phyloP scores from a whole-genome alignment of 2,797 vertebrate genomes.

The Jordanella pulchra region DNA sequence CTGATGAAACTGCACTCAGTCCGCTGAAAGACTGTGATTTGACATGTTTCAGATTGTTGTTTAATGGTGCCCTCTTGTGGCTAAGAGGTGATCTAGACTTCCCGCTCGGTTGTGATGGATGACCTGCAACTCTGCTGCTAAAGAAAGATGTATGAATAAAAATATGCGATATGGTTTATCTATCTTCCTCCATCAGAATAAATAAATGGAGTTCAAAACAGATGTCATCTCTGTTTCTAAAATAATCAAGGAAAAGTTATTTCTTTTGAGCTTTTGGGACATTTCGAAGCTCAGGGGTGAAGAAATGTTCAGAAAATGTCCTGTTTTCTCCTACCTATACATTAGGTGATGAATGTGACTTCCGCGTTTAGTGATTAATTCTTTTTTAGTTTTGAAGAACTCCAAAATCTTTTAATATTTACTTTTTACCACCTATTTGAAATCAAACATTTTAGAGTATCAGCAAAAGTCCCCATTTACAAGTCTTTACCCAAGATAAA shows the following conservation, averaged over 20 bases:
- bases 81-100: constrained; percentile 15
- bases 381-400: not conserved
- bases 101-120: not conserved
- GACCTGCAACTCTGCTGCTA: constrained; percentile 11
- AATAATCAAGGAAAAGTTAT: not conserved
- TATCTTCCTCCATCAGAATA: constrained; percentile 19
- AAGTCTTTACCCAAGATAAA: not conserved
- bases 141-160: constrained; percentile 18
- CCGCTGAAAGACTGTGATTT: constrained; percentile 3
- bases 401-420: not conserved
- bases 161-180: constrained; percentile 9
- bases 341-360: not conserved
- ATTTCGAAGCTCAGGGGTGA: not conserved
- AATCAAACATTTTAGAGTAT: not conserved
- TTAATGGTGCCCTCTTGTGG: constrained; percentile 51
- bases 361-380: not conserved
- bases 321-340: not conserved
- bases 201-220: constrained; percentile 13
- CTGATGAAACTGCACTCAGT: constrained; percentile 16
- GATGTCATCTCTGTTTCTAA: not conserved
- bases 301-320: not conserved
- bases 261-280: not conserved
- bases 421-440: not conserved
- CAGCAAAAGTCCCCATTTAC: not conserved
- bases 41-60: constrained; percentile 20